Evolutionary conservation across 2,797 vertebrate genomes (phyloP).

Genomic region (Pelochelys cantorii): DNA sequence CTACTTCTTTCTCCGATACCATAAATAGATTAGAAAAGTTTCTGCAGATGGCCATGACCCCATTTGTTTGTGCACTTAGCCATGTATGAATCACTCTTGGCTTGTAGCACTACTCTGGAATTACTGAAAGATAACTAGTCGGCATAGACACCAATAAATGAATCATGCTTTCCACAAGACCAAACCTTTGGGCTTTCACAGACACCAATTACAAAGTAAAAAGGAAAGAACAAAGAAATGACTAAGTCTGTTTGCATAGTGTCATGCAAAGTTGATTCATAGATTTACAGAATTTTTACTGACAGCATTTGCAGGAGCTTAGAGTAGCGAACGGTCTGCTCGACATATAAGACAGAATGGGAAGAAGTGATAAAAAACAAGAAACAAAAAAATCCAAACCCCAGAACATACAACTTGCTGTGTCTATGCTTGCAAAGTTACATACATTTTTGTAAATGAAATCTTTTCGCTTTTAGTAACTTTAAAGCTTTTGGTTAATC

Average conservation of each 20-base stretch:
- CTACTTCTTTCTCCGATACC: constrained; percentile 75
- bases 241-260: constrained; percentile 83
- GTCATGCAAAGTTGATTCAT: constrained; percentile 84
- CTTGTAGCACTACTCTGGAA: constrained; percentile 77
- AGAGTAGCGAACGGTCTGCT: constrained; percentile 59
- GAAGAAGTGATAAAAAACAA: not conserved
- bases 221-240: constrained; percentile 85
- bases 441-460: constrained; percentile 28
- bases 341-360: constrained; percentile 29
- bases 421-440: constrained; percentile 29
- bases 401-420: not conserved
- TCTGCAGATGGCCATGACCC: constrained; percentile 80
- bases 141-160: constrained; percentile 85
- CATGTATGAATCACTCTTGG: constrained; percentile 80
- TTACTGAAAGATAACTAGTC: constrained; percentile 79
- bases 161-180: constrained; percentile 84
- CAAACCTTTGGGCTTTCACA: constrained; percentile 84
- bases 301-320: constrained; percentile 73
- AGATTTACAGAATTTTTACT: constrained; percentile 81
- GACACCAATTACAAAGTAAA: constrained; percentile 83
- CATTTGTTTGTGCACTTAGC: constrained; percentile 73
- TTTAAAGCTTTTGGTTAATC: constrained; percentile 1
- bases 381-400: not conserved
- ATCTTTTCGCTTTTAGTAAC: not conserved
- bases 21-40: constrained; percentile 80